phyloP scores from a whole-genome alignment of 1,140 invertebrate genomes.

The Pogonus chalceus region DNA sequence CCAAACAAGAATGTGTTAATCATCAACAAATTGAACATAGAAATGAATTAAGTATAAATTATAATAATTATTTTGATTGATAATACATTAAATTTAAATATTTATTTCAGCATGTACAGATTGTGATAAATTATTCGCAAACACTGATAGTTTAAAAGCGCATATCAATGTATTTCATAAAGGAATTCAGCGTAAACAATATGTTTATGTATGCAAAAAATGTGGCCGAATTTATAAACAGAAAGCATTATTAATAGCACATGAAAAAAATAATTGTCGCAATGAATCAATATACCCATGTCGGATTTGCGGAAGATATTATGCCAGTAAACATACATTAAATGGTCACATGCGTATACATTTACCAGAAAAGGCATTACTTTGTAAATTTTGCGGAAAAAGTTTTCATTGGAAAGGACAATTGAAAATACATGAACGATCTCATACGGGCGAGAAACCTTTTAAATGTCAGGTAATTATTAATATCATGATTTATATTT shows the following conservation, averaged over 20 bases:
- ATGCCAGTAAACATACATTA: constrained; percentile 19
- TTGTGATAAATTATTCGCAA: constrained; percentile 35
- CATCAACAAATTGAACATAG: constrained; percentile 32
- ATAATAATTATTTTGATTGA: constrained; percentile 7
- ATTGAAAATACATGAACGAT: constrained; percentile 63
- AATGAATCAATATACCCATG: constrained; percentile 31
- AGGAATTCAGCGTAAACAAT: constrained; percentile 23
- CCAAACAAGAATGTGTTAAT: constrained; percentile 29
- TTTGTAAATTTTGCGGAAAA: constrained; percentile 36
- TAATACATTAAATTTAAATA: too few species aligned
- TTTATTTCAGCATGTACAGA: constrained; percentile 30
- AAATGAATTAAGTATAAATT: constrained; percentile 29
- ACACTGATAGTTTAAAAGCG: constrained; percentile 30
- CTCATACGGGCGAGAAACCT: constrained; percentile 56
- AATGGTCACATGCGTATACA: constrained; percentile 36
- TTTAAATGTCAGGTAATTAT: constrained; percentile 46
- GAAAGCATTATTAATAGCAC: constrained; percentile 31
- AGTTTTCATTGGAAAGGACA: constrained; percentile 40
- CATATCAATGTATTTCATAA: constrained; percentile 22
- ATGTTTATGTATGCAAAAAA: constrained; percentile 35
- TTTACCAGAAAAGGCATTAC: constrained; percentile 29
- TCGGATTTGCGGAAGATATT: constrained; percentile 19
- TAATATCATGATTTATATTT: background rate
- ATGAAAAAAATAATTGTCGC: constrained; percentile 35
- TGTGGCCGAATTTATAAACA: constrained; percentile 36